Conservation (phyloP, 2,888 invertebrate species). For the Hypomecis atomaria region DNA sequence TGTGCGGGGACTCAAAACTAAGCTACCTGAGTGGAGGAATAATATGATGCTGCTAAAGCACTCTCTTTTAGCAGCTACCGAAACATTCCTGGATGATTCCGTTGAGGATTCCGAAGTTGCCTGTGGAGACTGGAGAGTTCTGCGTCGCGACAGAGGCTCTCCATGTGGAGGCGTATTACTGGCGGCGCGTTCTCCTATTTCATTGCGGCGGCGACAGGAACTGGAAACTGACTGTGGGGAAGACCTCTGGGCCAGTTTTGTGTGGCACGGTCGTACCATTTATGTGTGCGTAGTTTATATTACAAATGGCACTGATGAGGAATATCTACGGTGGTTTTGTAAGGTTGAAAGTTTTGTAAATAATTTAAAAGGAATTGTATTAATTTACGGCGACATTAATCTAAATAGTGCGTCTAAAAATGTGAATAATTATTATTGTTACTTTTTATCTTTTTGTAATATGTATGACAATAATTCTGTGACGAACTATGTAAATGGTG, state of each 20-base stretch:
- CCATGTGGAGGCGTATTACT: conserved; percentile 15
- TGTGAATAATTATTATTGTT: not conserved
- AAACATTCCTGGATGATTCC: not conserved
- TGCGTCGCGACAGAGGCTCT: conserved; percentile 9
- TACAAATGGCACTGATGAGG: not conserved
- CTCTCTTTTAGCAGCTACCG: not conserved
- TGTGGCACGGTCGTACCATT: not conserved
- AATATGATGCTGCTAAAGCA: not conserved
- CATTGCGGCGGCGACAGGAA: not conserved
- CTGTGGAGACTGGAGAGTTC: conserved; percentile 1
- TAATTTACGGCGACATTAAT: not conserved
- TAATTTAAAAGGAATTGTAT: not conserved
- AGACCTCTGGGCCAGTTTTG: conserved; percentile 16
- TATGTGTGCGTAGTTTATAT: conserved; percentile 1
- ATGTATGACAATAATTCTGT: not conserved
- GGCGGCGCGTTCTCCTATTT: not conserved
- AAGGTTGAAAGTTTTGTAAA: conserved; percentile 2
- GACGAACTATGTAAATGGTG: not conserved
- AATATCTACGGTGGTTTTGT: not conserved
- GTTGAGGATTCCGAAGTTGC: conserved; percentile 1
- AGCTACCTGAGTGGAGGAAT: not conserved
- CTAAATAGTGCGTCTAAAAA: not conserved
- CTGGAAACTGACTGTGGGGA: conserved; percentile 13
- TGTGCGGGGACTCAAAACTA: not conserved
- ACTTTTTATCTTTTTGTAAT: conserved; percentile 2